phyloP scores from a whole-genome alignment of 2,888 invertebrate species.

The Hipparchia sbordonii region DNA sequence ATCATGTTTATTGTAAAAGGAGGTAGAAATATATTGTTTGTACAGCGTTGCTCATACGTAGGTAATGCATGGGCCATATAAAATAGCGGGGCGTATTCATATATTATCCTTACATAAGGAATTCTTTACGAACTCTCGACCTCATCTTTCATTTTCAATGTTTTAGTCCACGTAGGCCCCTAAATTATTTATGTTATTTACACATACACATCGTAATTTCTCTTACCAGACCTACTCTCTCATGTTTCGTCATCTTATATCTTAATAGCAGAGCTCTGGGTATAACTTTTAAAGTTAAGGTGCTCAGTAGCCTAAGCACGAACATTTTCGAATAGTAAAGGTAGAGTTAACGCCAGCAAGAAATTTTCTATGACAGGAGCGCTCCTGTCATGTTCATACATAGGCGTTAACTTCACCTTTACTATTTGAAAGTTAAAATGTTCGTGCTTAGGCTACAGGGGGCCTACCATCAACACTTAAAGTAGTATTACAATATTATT shows the following conservation, averaged over 20 bases:
- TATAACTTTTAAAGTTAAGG: too few species aligned
- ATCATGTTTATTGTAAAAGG: not conserved
- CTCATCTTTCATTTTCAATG: constrained; percentile 32
- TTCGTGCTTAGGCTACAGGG: too few species aligned
- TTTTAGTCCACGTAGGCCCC: constrained; percentile 22
- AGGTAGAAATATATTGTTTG: not conserved
- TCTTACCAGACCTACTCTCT: constrained; percentile 40
- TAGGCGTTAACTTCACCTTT: too few species aligned
- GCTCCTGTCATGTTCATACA: too few species aligned
- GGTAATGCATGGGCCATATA: constrained; percentile 3
- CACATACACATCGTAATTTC: constrained; percentile 34
- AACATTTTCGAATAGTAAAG: too few species aligned
- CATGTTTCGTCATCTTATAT: constrained; percentile 44
- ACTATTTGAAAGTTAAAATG: too few species aligned
- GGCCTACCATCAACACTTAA: too few species aligned
- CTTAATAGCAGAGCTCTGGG: too few species aligned
- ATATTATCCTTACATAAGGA: constrained; percentile 21
- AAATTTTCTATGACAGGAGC: too few species aligned
- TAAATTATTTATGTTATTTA: constrained; percentile 35
- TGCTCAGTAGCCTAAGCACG: too few species aligned
- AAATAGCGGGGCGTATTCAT: constrained; percentile 2
- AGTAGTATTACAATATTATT: too few species aligned
- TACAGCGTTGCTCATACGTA: constrained; percentile 2
- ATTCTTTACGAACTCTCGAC: constrained; percentile 27
- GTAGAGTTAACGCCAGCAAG: too few species aligned